Base-by-base conservation (phyloP, 1,140 invertebrate species). In the Pemphigus obesinymphae region DNA sequence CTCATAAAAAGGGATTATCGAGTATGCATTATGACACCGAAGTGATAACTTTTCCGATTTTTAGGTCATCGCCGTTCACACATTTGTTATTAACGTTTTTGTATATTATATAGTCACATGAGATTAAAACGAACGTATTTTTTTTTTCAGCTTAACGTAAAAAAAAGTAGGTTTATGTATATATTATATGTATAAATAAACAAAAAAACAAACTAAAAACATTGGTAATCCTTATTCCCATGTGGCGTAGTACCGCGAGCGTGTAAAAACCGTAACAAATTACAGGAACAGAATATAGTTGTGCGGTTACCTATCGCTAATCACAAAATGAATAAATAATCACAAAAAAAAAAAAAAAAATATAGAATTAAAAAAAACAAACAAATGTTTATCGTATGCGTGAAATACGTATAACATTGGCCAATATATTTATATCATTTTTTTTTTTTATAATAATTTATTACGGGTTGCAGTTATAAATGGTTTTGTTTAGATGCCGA, bases 1-100 rank as follows among this genome's bases (percentile, higher is more conserved):
- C 31, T n/a, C 75, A 58, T 58, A 78, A 78, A 76, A 58, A 61
- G n/a, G 75, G 50, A 58, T 78, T 78, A 78, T 58, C 53, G 75
- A n/a, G 29, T 20, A 15, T 20, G 13, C 37, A 45, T 2, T 70
- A 70, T 45, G 4, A 45, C 13, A n/a, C 53, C 45, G 15, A 58
- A 58, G 75, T 78, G 75, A 78, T 76, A 37, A 58, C 11, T 20
- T 58, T 40, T 63, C 11, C 15, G 23, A 40, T 31, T 43, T 43
- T 45, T 45, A 58, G n/a, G 37, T 45, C 13, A 20, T 45, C 6
- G 55, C 55, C 15, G 55, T 40, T 78, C 40, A 45, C 68, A 15
- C 40, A 17, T 70, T 70, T 45, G 23, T 70, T 70, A 66, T 66
- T 66, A 66, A 66, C 40, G 40, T 43, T 70, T 70, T 45, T 45